Evolutionary conservation across 2,888 invertebrate species (phyloP), one percentile per base, ranked within the genome.

Genomic region (Polymixis lichenea): DNA sequence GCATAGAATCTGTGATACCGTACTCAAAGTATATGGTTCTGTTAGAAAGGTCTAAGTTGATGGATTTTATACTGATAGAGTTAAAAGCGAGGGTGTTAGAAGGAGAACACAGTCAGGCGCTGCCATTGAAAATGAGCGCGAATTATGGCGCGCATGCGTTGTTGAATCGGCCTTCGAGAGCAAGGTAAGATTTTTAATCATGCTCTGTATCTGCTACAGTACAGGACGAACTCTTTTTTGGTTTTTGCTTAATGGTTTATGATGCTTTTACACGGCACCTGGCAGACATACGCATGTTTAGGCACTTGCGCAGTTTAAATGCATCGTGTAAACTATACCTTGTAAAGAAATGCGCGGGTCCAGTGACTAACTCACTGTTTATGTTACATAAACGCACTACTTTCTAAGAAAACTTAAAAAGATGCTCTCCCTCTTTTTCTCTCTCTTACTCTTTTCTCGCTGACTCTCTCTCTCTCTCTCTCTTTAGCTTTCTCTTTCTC

Each of bases 1-100:
- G 94, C 77, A 96, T 96, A 66, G 96, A 96, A 91, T 96, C 96
- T 90, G 96, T 96, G 87, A 95, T 95, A 92, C 96, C 96, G 0
- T 93, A 95, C 86, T 91, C 94, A 7, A 96, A 96, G 84, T 96
- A 96, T 82, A 95, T 95, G 95, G 93, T 96, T 70, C 90, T 96
- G 69, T 84, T 94, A 83, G 96, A 96, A 87, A 91, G 96, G 85
- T 93, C 96, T 2, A 96, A 94, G 82, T 84, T 96, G 61, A 94
- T 96, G 91, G 95, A 96, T 82, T 96, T 93, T 88, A 88, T 96
- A 77, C 87, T 96, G 60, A 92, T 94, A 53, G 96, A 96, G 86
- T 90, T 96, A 77, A 96, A 94, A 78, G 91, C 95, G 28, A 94
- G 91, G 73, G 95, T 96, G 0, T 83, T 94, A 43, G 95, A 96